Evolutionary conservation across 2,113 vertebrate genomes (phyloP), one percentile per base, ranked within the genome.

Genomic region (Notarius lentiginosus): DNA sequence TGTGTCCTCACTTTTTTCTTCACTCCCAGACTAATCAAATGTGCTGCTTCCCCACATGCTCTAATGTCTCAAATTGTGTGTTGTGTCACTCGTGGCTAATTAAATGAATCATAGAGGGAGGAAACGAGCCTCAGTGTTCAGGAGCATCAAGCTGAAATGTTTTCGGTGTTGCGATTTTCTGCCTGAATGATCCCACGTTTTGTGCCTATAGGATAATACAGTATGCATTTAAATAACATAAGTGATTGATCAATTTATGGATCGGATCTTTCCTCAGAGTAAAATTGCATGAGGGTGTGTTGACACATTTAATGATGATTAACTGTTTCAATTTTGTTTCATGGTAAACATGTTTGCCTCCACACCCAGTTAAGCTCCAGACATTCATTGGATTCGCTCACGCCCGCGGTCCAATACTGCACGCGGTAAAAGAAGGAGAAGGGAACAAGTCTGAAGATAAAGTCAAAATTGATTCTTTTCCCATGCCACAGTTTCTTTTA

Each of bases 261-360:
- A 86, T 88, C 86, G 83, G 53, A 83, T 65, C 83, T 83, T 90
- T 87, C 72, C 72, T 68, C 27, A 8, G 73, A 86, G 80, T 76
- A 47, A 18, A 12, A 72, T 72, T 22, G 24, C 86, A 70, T 70
- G 47, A 82, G 63, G 87, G 79, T 89, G 56, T 89, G 83, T 83
- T 65, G 65, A 86, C 89, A 90, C 85, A 79, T 91, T 92, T 93
- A 92, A 91, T 89, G 84, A 87, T 93, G 93, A 94, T 94, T 91
- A 92, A 94, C 89, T 87, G 90, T 92, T 94, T 91, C 86, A 92
- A 91, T 92, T 92, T 89, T 86, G 81, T 85, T 85, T 88, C 34
- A 60, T 60, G 83, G 73, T 77, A 65, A 84, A 87, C 41, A 76
- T 34, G 24, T 47, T 76, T 77, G 24, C 56, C 77, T 82, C 79